Base-by-base conservation (phyloP, 2,113 vertebrate genomes). In the Cricetomys ansorgei region DNA sequence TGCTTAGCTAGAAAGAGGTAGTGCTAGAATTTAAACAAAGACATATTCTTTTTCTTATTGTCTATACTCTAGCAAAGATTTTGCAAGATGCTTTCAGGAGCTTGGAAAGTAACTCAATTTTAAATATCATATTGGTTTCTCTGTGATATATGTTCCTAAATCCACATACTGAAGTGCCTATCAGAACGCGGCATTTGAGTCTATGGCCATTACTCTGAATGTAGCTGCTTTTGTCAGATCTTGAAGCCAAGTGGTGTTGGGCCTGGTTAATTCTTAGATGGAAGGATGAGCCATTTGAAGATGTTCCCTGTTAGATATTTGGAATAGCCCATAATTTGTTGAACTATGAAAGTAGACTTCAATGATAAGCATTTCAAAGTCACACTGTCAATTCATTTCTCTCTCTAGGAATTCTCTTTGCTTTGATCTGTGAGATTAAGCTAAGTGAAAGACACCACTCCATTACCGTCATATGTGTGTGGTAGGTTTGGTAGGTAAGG, bases 1-100 rank as follows among this genome's bases (percentile, higher is more conserved):
- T 70, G 6, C 85, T 97, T 85, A 92, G 86, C 91, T 96, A 95
- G 83, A 57, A 94, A 92, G 77, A 40, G 53, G 43, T n/a, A 95
- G 55, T 95, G 84, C 50, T 72, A 96, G 69, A 88, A 90, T 84
- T 94, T 16, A 96, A 84, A 53, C 34, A 92, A 95, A 94, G 92
- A 2, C 23, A 37, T 88, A 43, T 29, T 95, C 19, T 27, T 77
- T 48, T 45, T 12, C 1, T 83, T 55, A 29, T 79, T 73, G 19
- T 87, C 40, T 85, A 16, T 79, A 77, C 57, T n/a, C 7, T 87
- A 65, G 70, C 45, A 92, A 94, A 72, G 43, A 87, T 76, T 96
- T 95, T 77, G 2, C 27, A 69, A 34, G n/a, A n/a, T n/a, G n/a
- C n/a, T n/a, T n/a, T n/a, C n/a, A n/a, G 19, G 70, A 70, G 10